A percentile compares a stretch with the other conserved stretches of the same genome.
Evolutionary conservation across 2,113 vertebrate genomes (phyloP).

Genomic region (Pituophis catenifer): DNA sequence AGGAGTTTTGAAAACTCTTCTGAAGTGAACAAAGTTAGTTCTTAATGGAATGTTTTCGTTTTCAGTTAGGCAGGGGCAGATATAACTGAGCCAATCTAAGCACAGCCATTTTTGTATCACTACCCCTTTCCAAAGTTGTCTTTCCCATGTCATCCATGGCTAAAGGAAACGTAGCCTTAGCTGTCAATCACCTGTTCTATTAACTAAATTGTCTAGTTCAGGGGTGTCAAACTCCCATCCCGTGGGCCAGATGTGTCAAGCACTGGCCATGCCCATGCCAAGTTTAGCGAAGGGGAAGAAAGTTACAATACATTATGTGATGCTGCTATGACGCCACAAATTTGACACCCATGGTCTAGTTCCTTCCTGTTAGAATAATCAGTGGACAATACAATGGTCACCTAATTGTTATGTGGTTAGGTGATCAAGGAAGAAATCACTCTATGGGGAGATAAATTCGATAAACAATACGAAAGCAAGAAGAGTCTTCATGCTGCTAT

Average conservation of each 20-base stretch:
- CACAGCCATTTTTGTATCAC: not conserved
- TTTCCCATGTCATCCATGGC: not conserved
- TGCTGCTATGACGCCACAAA: too few species aligned
- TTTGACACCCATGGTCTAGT: not conserved
- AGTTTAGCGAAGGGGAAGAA: too few species aligned
- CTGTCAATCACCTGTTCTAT: not conserved
- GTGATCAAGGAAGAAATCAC: not conserved
- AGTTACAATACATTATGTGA: too few species aligned
- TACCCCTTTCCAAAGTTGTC: not conserved
- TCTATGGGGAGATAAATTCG: not conserved
- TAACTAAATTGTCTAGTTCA: not conserved
- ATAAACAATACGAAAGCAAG: not conserved
- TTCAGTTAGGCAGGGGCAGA: not conserved
- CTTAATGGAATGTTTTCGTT: not conserved
- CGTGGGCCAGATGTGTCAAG: too few species aligned
- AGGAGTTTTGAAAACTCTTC: not conserved
- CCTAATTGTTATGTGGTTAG: not conserved
- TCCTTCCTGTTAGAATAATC: not conserved
- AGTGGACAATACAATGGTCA: not conserved
- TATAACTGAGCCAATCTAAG: not conserved
- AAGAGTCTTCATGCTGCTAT: not conserved
- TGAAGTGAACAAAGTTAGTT: not conserved
- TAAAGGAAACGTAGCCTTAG: not conserved
- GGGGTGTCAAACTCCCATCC: too few species aligned
- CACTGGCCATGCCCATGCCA: too few species aligned